Conservation (phyloP, 2,888 invertebrate genomes). For the Lamellibrachia satsuma region DNA sequence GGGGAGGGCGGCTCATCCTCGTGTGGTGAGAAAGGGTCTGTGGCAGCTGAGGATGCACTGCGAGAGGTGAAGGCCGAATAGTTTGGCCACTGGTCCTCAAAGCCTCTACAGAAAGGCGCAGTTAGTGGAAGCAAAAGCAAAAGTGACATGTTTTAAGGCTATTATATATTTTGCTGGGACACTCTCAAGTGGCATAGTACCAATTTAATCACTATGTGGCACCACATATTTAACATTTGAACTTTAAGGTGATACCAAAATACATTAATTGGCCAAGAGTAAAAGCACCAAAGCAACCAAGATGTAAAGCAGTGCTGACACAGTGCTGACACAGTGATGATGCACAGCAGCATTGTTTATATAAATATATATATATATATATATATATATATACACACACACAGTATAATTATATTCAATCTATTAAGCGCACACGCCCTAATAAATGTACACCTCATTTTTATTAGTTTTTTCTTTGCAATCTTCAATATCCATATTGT, state of each 20-base stretch:
- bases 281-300: no score
- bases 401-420: background rate
- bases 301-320: no score
- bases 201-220: no score
- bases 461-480: no score
- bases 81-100: background rate
- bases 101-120: background rate
- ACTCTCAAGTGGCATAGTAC: no score
- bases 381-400: background rate
- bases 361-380: background rate
- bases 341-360: background rate
- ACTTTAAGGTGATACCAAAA: no score
- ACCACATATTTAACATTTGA: no score
- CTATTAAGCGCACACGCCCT: background rate
- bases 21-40: background rate
- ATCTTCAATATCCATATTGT: no score
- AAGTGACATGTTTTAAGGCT: background rate
- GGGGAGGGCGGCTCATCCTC: background rate
- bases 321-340: no score
- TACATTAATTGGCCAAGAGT: no score
- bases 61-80: background rate
- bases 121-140: slow-evolving; percentile 9
- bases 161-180: no score
- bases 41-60: background rate
- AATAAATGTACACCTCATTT: no score